Evolutionary conservation across 2,113 vertebrate genomes (phyloP).

Genomic region (Malaclemys terrapin): DNA sequence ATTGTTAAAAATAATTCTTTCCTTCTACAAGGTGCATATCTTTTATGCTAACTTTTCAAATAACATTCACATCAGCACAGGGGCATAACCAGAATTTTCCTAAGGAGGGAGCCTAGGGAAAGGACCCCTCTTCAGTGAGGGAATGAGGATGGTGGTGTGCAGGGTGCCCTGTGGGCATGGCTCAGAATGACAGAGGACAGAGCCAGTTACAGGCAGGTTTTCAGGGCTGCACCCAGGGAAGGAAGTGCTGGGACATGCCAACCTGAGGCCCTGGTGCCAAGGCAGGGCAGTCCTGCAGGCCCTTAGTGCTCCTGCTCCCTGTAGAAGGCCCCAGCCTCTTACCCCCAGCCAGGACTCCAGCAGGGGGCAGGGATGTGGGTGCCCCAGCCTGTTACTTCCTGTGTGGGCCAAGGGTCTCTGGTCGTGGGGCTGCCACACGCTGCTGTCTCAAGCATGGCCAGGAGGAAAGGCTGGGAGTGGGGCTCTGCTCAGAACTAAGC

Average conservation of each 20-base stretch:
- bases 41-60: background rate
- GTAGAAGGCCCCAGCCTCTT: no score
- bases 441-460: background rate
- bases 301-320: no score
- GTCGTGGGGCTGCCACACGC: background rate
- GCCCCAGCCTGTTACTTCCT: background rate
- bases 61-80: background rate
- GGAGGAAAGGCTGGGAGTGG: no score
- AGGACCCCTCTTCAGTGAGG: background rate
- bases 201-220: background rate
- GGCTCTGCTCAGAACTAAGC: background rate
- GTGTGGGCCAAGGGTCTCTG: background rate
- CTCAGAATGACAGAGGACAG: no score
- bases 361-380: background rate
- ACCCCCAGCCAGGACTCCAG: background rate
- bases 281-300: no score
- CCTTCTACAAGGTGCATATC: background rate
- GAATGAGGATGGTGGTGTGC: background rate
- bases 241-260: background rate
- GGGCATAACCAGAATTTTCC: background rate
- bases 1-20: background rate
- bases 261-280: background rate
- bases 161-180: no score
- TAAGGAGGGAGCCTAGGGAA: background rate
- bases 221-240: no score